Base-by-base conservation (phyloP, 1,140 invertebrate species). In the Sarcophaga bullata region DNA sequence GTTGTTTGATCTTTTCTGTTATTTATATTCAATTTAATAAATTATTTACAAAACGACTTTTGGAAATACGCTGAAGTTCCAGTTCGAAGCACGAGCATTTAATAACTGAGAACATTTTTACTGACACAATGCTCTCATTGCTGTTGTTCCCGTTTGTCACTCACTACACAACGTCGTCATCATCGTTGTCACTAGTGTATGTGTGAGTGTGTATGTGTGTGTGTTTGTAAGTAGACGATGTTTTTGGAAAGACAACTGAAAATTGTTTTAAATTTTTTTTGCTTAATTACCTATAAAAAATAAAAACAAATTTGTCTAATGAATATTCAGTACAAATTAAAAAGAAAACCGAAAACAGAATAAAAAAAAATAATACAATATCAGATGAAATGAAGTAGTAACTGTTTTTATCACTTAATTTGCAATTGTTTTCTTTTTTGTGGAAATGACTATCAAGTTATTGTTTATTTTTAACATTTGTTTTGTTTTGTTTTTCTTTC, bases 71-170 rank as follows among this genome's bases (percentile, higher is more conserved):
- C 17, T 68, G 62, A 68, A 50, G 75, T 78, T 78, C 75, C 75
- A 78, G 75, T 78, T 52, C 75, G 48, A 50, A 19, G 50, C 75
- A 50, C 49, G 19, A 50, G 19, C 75, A 78, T 52, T 78, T 19
- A 50, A 78, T 78, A 17, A 78, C 75, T 78, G 75, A 50, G 75
- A 78, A 52, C n/a, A 52, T 78, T 78, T 78, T 49, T 78, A 17
- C 75, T 78, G 48, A 50, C 75, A 52, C 17, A 52, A 78, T 52
- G 48, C 17, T 75, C 73, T 78, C 75, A 48, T 76, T 49, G 73
- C 15, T 73, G 73, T 37, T 37, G 25, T 37, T 37, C 25, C 25
- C 25, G 25, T 37, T 37, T 37, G 25, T 37, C 25, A 37, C 25
- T 37, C 25, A 37, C 25, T 37, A 37, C 25, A 37, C 25, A 37